phyloP scores from a whole-genome alignment of 2,797 vertebrate species.

The Psittacula derbiana region DNA sequence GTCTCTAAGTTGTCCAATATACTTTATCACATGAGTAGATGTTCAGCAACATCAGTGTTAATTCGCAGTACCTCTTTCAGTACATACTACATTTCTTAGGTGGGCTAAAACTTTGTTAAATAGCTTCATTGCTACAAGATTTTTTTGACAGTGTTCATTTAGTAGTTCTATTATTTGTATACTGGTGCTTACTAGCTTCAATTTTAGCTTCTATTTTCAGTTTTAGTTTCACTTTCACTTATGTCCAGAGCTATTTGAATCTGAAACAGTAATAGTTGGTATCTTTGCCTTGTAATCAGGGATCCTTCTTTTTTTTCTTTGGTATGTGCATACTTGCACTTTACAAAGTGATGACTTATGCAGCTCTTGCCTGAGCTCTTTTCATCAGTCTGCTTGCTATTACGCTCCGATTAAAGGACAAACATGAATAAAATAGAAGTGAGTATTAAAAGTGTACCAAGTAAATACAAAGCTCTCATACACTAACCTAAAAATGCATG shows the following conservation, averaged over 20 bases:
- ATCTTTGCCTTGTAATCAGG: not conserved
- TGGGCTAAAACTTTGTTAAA: not conserved
- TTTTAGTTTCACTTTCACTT: not conserved
- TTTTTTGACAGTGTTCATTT: not conserved
- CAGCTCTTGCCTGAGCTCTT: not conserved
- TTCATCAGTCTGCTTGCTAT: not conserved
- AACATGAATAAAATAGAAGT: not conserved
- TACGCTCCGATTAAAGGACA: not conserved
- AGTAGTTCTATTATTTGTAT: not conserved
- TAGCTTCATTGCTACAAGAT: not conserved
- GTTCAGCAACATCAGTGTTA: not conserved
- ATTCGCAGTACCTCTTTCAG: not conserved
- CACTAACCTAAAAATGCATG: not conserved
- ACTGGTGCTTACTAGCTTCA: not conserved
- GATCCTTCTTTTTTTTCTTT: not conserved
- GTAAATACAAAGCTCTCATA: not conserved
- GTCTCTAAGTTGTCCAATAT: not conserved
- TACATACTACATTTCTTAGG: not conserved
- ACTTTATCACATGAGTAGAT: not conserved
- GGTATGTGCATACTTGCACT: not conserved
- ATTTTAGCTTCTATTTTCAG: not conserved
- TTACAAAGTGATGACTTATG: not conserved
- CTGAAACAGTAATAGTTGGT: not conserved
- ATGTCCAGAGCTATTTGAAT: not conserved
- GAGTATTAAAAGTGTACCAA: not conserved